Base-by-base conservation (phyloP, 2,888 invertebrate species). In the Lymantria monacha region DNA sequence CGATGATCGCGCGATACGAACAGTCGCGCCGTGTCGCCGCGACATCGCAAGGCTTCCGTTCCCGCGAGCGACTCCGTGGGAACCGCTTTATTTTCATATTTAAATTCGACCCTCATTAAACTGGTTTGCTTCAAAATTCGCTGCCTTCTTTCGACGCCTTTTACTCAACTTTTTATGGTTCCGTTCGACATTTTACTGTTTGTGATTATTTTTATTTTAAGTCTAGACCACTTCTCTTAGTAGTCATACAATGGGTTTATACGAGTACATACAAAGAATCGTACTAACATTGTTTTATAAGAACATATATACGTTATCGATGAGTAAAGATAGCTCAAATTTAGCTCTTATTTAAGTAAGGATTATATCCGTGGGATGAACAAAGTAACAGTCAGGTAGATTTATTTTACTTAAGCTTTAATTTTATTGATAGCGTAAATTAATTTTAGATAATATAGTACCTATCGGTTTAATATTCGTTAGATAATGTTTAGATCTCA, bases 31-130 rank as follows among this genome's bases (percentile, higher is more conserved):
- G 62, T 68, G 66, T 61, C 77, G 77, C 65, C 77, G 83, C 86
- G 85, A 83, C 68, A 63, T 67, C 66, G 69, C 66, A 62, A 78
- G 77, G 87, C 89, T 90, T 90, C 91, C 90, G 91, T 87, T 89
- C 89, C 89, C 90, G 89, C 88, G 86, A 83, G 72, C 82, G 79
- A 85, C 82, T 81, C 85, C 91, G 91, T 91, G 91, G 90, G 91
- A 91, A 91, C 88, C 81, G 83, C 79, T 85, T 87, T 86, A 88
- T 88, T 89, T 87, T 88, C 89, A 79, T 88, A 90, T 91, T 89
- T 87, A 88, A 90, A 91, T 91, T 83, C 88, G 91, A 89, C 89
- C 91, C 91, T 87, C 91, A 91, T 90, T 90, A 91, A 91, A 91
- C 91, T 79, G 89, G 91, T 91, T 91, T 85, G 78, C 80, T 80